Conservation (phyloP, 1,140 invertebrate species). For the Bicyclus anynana region DNA sequence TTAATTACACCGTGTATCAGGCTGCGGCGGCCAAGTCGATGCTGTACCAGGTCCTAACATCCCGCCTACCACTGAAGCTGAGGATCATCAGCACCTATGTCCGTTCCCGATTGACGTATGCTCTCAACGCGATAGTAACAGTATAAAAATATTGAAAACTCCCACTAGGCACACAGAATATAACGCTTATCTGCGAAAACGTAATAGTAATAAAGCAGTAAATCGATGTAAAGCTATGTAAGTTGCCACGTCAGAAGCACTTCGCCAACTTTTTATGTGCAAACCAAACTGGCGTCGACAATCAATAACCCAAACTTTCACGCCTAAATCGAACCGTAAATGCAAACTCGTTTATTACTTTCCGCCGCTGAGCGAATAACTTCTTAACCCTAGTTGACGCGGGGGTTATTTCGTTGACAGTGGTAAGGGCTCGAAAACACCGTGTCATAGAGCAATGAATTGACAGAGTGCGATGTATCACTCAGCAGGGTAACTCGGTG, state of each 20-base stretch:
- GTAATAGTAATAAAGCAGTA: background rate
- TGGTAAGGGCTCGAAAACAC: conserved; percentile 52
- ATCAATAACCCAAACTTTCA: conserved; percentile 30
- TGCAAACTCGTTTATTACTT: conserved; percentile 54
- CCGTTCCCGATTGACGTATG: too few relatives aligned
- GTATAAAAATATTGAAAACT: too few relatives aligned
- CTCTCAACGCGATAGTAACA: too few relatives aligned
- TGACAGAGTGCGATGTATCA: conserved; percentile 6
- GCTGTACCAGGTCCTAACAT: too few relatives aligned
- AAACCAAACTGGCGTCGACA: conserved; percentile 13
- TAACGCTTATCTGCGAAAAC: background rate
- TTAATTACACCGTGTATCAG: too few relatives aligned
- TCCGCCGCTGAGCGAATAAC: conserved; percentile 54
- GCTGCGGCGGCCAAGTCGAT: too few relatives aligned
- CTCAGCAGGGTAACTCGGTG: too few relatives aligned
- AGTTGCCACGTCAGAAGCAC: background rate
- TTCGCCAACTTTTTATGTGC: conserved; percentile 1
- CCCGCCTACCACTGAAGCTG: too few relatives aligned
- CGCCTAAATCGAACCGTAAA: conserved; percentile 32
- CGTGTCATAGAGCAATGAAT: conserved; percentile 17
- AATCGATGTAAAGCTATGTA: background rate
- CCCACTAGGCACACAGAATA: too few relatives aligned
- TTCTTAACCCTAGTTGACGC: conserved; percentile 63
- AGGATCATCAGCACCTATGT: too few relatives aligned
- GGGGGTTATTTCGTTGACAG: conserved; percentile 64